Conservation (phyloP, 1,140 invertebrate species). For the Apis mellifera region DNA sequence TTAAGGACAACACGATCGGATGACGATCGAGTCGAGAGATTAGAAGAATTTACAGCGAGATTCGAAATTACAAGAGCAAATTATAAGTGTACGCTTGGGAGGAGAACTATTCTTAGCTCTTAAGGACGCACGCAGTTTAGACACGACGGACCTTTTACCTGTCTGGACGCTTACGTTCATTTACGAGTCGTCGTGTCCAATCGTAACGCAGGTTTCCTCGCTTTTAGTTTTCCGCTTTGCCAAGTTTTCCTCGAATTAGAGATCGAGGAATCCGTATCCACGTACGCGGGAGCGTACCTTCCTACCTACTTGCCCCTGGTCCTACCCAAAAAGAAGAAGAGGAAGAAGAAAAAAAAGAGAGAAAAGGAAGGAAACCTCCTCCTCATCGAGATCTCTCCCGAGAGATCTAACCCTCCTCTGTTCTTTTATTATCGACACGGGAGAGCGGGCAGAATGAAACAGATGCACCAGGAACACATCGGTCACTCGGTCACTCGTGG, state of each 20-base stretch:
- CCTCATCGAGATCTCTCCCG: too few relatives aligned
- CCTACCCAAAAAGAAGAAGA: too few relatives aligned
- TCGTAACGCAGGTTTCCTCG: background rate
- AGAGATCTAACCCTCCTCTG: background rate
- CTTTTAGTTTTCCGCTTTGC: too few relatives aligned
- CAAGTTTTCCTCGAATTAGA: background rate
- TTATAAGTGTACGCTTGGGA: background rate
- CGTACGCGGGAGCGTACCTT: too few relatives aligned
- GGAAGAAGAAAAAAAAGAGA: background rate
- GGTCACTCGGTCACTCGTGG: constrained; percentile 71
- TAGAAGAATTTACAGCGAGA: too few relatives aligned
- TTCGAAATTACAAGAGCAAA: background rate
- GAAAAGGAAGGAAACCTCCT: background rate
- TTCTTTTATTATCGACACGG: constrained; percentile 17
- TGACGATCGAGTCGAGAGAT: background rate
- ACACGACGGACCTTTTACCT: background rate
- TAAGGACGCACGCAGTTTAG: constrained; percentile 5
- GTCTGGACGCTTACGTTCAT: background rate
- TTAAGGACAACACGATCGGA: background rate
- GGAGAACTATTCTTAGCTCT: constrained; percentile 28
- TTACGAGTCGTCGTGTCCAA: background rate
- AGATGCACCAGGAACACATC: constrained; percentile 61
- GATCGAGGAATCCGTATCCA: background rate
- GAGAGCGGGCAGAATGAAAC: constrained; percentile 32
- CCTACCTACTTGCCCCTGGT: too few relatives aligned